Evolutionary conservation across 2,113 vertebrate genomes (phyloP).

Genomic region (Sorex araneus): DNA sequence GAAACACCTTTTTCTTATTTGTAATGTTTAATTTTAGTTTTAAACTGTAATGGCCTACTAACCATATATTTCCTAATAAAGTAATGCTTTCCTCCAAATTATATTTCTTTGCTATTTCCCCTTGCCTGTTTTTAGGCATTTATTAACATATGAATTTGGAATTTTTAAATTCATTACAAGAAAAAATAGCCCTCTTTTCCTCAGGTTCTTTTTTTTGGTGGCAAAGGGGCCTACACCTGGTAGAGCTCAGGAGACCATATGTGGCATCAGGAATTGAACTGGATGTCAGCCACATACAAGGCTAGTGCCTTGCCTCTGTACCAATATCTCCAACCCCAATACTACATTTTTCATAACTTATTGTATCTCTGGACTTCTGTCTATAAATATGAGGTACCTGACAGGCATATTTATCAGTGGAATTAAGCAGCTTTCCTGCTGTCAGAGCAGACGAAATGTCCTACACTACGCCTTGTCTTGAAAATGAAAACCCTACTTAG

Average conservation of each 20-base stretch:
- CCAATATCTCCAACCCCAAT: no score
- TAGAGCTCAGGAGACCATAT: no score
- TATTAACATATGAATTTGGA: constrained; percentile 30
- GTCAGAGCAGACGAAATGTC: neutral
- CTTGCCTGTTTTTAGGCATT: constrained; percentile 18
- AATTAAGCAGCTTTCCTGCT: constrained; percentile 6
- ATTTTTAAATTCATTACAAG: neutral
- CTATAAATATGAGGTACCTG: neutral
- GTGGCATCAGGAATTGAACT: no score
- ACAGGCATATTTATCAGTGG: neutral
- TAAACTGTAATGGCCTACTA: neutral
- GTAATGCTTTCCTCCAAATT: neutral
- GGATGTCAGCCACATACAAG: no score
- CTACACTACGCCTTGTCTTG: neutral
- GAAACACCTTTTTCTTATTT: constrained; percentile 33
- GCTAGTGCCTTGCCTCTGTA: no score
- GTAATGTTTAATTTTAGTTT: constrained; percentile 27
- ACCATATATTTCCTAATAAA: constrained; percentile 13
- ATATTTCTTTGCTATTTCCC: neutral
- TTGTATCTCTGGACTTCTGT: neutral
- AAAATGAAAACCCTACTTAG: neutral
- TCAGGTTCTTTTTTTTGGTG: neutral
- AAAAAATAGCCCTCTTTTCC: neutral
- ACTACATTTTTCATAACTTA: neutral
- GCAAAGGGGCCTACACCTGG: no score